Conservation (phyloP, 1,140 invertebrate genomes). For the Heliconius congener region DNA sequence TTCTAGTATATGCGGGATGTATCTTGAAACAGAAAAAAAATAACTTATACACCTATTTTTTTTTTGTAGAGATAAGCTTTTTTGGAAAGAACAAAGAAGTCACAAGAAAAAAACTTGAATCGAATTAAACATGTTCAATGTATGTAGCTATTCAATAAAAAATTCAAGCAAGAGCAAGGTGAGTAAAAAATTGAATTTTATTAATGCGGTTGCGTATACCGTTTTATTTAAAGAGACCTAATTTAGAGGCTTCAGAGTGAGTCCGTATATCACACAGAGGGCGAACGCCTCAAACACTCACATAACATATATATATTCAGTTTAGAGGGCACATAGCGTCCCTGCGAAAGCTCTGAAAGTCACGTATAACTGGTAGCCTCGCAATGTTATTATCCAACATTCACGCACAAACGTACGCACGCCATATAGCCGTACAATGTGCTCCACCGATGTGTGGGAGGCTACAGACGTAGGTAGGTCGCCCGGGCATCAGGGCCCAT, state of each 20-base stretch:
- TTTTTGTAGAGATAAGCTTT: background rate
- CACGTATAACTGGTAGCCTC: conserved; percentile 72
- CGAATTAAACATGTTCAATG: background rate
- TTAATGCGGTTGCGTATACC: conserved; percentile 29
- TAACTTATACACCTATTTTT: too few species aligned
- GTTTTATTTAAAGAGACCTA: conserved; percentile 67
- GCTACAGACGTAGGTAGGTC: conserved; percentile 55
- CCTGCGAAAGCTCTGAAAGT: conserved; percentile 68
- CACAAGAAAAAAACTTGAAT: background rate
- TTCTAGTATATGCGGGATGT: too few species aligned
- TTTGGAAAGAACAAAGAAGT: background rate
- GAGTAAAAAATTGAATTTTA: conserved; percentile 33
- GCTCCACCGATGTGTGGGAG: conserved; percentile 45
- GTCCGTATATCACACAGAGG: conserved; percentile 59
- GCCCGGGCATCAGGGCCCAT: conserved; percentile 76
- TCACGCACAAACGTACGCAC: conserved; percentile 66
- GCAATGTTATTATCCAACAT: conserved; percentile 77
- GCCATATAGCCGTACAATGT: conserved; percentile 39
- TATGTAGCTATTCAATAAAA: conserved; percentile 16
- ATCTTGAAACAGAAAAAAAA: too few species aligned
- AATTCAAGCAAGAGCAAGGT: background rate
- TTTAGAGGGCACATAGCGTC: conserved; percentile 49
- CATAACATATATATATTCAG: conserved; percentile 34
- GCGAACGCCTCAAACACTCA: conserved; percentile 57
- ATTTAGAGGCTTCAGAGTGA: conserved; percentile 73